phyloP scores from a whole-genome alignment of 2,113 vertebrate genomes.

The Poicephalus gulielmi region DNA sequence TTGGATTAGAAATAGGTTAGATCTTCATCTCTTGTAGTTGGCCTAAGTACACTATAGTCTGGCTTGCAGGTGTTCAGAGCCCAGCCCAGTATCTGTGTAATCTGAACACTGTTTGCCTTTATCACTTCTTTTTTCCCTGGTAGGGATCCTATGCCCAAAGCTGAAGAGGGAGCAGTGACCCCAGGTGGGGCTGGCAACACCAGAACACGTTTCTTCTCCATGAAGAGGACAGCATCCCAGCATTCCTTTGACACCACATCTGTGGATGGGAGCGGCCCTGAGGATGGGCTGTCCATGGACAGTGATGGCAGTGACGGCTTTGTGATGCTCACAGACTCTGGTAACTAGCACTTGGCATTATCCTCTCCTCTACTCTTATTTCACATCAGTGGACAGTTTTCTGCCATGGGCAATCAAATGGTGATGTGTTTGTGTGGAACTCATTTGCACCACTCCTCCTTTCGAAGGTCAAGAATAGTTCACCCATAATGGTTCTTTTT shows the following conservation, averaged over 20 bases:
- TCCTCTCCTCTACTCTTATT: not conserved
- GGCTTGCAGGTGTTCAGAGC: not conserved
- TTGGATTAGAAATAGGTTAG: not conserved
- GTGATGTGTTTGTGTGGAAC: rapidly evolving
- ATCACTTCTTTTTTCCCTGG: not conserved
- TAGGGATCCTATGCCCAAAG: slow-evolving; percentile 82
- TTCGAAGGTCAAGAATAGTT: not conserved
- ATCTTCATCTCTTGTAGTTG: not conserved
- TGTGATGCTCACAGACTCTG: slow-evolving; percentile 86
- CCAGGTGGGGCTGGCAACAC: slow-evolving; percentile 48
- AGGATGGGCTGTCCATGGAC: slow-evolving; percentile 88
- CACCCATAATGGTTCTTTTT: not conserved
- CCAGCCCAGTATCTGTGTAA: not conserved
- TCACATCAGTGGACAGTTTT: not conserved
- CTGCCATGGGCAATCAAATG: not conserved
- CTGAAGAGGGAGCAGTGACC: slow-evolving; percentile 75
- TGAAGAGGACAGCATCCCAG: slow-evolving; percentile 90
- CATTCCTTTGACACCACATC: slow-evolving; percentile 89
- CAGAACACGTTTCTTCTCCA: slow-evolving; percentile 78
- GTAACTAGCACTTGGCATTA: slow-evolving; percentile 57
- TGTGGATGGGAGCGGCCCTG: slow-evolving; percentile 85
- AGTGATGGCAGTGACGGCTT: slow-evolving; percentile 92
- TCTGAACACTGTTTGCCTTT: not conserved
- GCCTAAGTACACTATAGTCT: not conserved
- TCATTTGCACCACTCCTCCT: not conserved